Evolutionary conservation across 2,888 invertebrate genomes (phyloP), one percentile per base, ranked within the genome.

Genomic region (Arrhopalites spinosus): DNA sequence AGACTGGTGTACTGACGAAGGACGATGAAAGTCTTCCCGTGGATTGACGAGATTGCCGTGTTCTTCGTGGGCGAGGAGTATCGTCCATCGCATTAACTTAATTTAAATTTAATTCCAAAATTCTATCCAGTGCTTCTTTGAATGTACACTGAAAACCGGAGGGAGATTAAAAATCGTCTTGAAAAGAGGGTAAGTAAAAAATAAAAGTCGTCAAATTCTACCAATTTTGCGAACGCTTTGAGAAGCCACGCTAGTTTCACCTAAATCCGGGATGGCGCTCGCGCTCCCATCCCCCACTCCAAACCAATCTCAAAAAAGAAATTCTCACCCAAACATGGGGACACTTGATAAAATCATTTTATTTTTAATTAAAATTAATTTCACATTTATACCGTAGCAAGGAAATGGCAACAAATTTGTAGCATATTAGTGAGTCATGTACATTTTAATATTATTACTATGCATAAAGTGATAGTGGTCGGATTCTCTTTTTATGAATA

Each of bases 11-110:
- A 5, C 23, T 29, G 23, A 29, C 36, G 25, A 23, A n/a, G n/a
- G 71, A 71, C 30, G 71, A 71, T 13, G 43, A 20, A 15, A 50
- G n/a, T 50, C 47, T 43, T 23, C 50, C 50, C n/a, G 17, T 3
- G 50, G 50, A 50, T 73, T 59, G 59, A 20, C 64, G 67, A 20
- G 82, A 29, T 68, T 73, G 76, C 59, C 78, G 72, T 73, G 77
- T 75, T 72, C 78, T 61, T 36, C 77, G 64, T 63, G 76, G 77
- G 29, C 78, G 73, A 79, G 83, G 30, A 61, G 67, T 36, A 30
- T 82, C 79, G 80, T 84, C 75, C 82, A 83, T 83, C 30, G 5
- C 29, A 17, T 27, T 63, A 29, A 15, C 27, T 29, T 63, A 63
- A 29, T 25, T 63, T 63, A 63, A 8, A 15, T 11, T 61, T 61